Conservation (phyloP, 2,113 vertebrate genomes). For the Myiopsitta monachus region DNA sequence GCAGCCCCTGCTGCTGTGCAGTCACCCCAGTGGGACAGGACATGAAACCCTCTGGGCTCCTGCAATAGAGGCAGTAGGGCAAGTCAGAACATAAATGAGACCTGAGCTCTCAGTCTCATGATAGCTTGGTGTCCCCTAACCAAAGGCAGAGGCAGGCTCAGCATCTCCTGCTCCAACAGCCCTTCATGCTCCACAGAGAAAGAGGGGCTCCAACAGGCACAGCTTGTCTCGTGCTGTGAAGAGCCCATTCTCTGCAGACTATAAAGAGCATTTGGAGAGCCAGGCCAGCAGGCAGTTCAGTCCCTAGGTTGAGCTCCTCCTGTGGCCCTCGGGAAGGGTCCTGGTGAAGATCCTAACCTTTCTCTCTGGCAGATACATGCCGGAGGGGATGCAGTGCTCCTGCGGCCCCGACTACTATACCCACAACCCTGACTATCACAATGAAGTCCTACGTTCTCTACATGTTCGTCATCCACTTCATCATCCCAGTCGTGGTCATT, state of each 20-base stretch:
- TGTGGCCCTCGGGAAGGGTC: neutral
- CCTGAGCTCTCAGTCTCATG: neutral
- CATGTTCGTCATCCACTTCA: constrained; percentile 76
- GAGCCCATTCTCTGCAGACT: neutral
- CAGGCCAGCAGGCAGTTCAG: neutral
- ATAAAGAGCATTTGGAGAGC: neutral
- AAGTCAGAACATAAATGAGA: neutral
- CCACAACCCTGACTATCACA: constrained; percentile 77
- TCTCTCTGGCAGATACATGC: constrained; percentile 72
- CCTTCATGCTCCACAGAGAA: neutral
- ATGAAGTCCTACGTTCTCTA: constrained; percentile 79
- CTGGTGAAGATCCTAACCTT: neutral
- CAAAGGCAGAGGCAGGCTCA: neutral
- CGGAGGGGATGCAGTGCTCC: constrained; percentile 80
- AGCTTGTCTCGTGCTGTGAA: accelerated
- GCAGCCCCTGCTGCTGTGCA: neutral
- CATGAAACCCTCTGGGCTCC: accelerated
- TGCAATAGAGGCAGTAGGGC: accelerated
- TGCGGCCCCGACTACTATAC: constrained; percentile 81
- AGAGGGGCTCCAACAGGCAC: neutral
- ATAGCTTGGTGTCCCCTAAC: neutral
- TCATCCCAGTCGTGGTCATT: constrained; percentile 70
- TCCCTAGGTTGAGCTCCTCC: neutral
- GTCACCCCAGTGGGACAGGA: neutral
- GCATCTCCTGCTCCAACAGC: neutral